Percentiles rank a stretch among this genome's conserved stretches.
phyloP scores from a whole-genome alignment of 2,113 vertebrate species.

The Nothocercus nigrocapillus region DNA sequence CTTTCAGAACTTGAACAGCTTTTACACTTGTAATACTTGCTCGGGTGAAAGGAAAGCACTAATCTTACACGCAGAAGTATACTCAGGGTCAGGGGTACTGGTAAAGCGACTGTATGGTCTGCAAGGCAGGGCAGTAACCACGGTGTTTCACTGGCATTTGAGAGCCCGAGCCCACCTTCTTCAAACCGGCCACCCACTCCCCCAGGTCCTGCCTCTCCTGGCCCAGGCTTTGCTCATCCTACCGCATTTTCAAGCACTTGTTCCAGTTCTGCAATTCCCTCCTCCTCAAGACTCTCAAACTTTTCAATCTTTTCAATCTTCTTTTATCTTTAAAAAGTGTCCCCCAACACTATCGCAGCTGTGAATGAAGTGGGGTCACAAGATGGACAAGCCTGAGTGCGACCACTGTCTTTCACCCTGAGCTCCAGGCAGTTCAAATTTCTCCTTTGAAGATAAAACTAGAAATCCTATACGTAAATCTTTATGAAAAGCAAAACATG shows the following conservation, averaged over 20 bases:
- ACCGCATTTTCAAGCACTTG: background rate
- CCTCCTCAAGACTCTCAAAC: background rate
- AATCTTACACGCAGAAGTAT: background rate
- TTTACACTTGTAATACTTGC: background rate
- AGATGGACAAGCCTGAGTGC: background rate
- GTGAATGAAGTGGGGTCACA: background rate
- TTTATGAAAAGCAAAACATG: background rate
- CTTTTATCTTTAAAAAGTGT: background rate
- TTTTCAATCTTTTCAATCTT: background rate
- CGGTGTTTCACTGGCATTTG: background rate
- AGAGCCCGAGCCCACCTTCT: background rate
- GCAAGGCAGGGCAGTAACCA: background rate
- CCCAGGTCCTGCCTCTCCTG: background rate
- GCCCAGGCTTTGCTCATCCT: background rate
- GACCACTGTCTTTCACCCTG: background rate
- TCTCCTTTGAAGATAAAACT: background rate
- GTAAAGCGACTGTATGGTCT: background rate
- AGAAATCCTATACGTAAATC: background rate
- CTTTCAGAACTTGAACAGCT: background rate
- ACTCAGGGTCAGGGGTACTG: background rate
- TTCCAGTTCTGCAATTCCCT: background rate
- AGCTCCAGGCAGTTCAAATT: rapidly evolving
- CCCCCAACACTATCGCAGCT: background rate
- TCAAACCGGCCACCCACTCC: background rate
- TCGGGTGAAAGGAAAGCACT: background rate